phyloP scores from a whole-genome alignment of 2,888 invertebrate genomes.

The Bombylius major region DNA sequence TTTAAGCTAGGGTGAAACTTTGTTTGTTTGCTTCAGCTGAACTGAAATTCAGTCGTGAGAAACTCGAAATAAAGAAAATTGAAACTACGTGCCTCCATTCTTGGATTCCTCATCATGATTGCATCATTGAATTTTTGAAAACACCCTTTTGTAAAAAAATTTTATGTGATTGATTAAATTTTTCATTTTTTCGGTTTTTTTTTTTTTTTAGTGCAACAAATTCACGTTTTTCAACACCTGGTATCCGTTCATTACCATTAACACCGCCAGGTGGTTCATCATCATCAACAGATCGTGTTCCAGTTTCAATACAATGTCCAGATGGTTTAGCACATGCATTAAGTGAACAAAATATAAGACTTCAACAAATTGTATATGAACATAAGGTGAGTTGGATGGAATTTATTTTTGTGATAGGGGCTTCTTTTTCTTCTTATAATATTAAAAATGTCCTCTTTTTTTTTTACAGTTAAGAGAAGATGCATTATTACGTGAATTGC shows the following conservation, averaged over 20 bases:
- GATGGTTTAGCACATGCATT: slow-evolving; percentile 36
- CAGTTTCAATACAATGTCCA: slow-evolving; percentile 32
- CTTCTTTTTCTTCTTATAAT: neutral
- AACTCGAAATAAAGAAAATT: no score
- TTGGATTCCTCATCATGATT: no score
- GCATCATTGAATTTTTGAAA: no score
- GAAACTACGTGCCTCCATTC: no score
- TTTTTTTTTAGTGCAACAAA: slow-evolving; percentile 20
- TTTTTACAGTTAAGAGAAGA: slow-evolving; percentile 57
- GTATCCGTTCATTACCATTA: slow-evolving; percentile 34
- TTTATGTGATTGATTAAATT: no score
- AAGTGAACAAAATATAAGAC: slow-evolving; percentile 41
- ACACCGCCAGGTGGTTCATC: slow-evolving; percentile 39
- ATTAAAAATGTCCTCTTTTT: neutral
- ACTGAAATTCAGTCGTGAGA: no score
- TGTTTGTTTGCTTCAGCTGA: no score
- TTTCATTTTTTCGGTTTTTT: no score
- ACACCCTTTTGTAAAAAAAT: no score
- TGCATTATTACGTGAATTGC: slow-evolving; percentile 61
- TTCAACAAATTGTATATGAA: slow-evolving; percentile 70
- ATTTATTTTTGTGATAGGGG: neutral
- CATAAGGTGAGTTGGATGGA: slow-evolving; percentile 54
- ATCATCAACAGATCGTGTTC: slow-evolving; percentile 25
- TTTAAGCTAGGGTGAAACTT: no score
- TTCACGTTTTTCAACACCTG: slow-evolving; percentile 28